These are phyloP conservation scores for Erebia epiphron DNA, from an alignment of 2,888 invertebrate species.

Conservation along the genomic window DNA sequence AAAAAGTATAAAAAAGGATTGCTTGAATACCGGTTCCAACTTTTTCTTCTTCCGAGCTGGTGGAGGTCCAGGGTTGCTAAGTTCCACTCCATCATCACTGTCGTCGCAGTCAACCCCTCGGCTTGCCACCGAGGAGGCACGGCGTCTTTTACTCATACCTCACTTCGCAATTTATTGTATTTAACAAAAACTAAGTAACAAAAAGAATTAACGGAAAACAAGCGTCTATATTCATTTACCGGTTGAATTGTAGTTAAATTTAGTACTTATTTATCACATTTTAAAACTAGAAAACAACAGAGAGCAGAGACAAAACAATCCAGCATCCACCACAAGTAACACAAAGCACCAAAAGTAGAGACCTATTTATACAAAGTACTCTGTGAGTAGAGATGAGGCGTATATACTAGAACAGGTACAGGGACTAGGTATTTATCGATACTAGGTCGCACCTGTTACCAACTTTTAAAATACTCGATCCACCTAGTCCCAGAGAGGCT, in stretches of 20 bases:
- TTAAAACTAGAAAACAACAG: no score
- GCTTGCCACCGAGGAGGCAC: conserved; percentile 92
- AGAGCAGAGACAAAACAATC: no score
- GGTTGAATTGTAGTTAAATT: neutral
- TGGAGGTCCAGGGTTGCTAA: conserved; percentile 74
- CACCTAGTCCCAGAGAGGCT: no score
- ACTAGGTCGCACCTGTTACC: no score
- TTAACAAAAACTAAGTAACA: neutral
- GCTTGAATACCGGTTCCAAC: conserved; percentile 85
- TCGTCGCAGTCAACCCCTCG: conserved; percentile 86
- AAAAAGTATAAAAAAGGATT: neutral
- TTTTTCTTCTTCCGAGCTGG: conserved; percentile 85
- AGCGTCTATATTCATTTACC: neutral
- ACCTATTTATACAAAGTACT: no score
- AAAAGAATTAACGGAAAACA: neutral
- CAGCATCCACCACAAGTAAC: no score
- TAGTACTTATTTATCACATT: neutral
- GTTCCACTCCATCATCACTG: conserved; percentile 85
- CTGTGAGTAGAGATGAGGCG: no score
- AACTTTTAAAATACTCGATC: no score
- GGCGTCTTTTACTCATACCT: conserved; percentile 90
- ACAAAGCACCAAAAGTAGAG: no score
- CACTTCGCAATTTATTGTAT: neutral
- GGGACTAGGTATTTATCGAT: no score
- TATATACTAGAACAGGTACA: no score